phyloP scores from a whole-genome alignment of 1,140 invertebrate genomes.

The Thaumetopoea pityocampa region DNA sequence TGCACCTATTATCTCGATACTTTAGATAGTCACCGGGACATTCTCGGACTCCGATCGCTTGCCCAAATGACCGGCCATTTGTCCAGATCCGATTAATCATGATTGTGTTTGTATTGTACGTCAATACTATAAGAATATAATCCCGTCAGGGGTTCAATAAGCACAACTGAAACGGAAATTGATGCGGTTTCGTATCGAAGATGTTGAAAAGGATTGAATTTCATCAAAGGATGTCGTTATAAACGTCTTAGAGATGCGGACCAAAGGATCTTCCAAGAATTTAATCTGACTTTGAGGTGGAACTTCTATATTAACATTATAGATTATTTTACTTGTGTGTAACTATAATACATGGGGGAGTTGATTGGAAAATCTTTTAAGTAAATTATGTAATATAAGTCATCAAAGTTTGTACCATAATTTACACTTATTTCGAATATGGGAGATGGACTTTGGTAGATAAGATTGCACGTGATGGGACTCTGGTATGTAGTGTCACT shows the following conservation, averaged over 20 bases:
- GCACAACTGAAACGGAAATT: constrained; percentile 26
- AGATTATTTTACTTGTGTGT: constrained; percentile 59
- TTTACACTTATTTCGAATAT: too few relatives aligned
- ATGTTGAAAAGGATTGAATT: constrained; percentile 57
- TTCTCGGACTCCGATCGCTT: constrained; percentile 53
- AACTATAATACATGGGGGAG: constrained; percentile 29
- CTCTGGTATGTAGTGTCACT: too few relatives aligned
- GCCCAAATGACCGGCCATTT: constrained; percentile 66
- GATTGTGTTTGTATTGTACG: constrained; percentile 65
- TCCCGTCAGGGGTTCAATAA: constrained; percentile 35
- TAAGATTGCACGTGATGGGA: too few relatives aligned
- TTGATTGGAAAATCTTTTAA: constrained; percentile 3
- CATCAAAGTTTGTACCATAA: too few relatives aligned
- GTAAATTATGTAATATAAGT: too few relatives aligned
- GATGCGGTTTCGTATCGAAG: constrained; percentile 28
- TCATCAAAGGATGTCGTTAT: constrained; percentile 49
- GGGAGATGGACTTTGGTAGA: too few relatives aligned
- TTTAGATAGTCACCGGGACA: constrained; percentile 71
- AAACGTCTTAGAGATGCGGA: constrained; percentile 30
- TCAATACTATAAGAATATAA: constrained; percentile 63
- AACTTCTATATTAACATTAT: constrained; percentile 40
- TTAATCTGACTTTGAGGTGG: constrained; percentile 45
- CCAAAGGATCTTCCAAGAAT: constrained; percentile 54
- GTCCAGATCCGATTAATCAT: constrained; percentile 71
- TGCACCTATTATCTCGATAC: constrained; percentile 70